Percentiles rank a stretch among this genome's conserved stretches.
Conservation (phyloP, 2,888 invertebrate genomes). For the Drosophila merina region DNA sequence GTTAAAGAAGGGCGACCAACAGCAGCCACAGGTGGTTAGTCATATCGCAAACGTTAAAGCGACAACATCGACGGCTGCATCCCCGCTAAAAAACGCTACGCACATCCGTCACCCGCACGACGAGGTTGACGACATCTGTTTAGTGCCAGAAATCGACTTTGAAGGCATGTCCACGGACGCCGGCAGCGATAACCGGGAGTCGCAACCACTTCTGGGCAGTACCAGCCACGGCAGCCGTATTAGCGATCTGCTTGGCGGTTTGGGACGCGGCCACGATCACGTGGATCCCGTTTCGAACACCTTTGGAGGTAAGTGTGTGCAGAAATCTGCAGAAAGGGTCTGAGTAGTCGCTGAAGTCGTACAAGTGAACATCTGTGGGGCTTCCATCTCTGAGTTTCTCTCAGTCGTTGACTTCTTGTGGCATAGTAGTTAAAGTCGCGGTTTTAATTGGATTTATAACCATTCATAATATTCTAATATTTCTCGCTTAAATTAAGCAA, state of each 20-base stretch:
- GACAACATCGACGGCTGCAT: slow-evolving; percentile 53
- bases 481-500: no score
- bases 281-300: slow-evolving; percentile 91
- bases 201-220: slow-evolving; percentile 95
- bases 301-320: slow-evolving; percentile 89
- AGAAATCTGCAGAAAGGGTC: not conserved
- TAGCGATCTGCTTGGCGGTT: slow-evolving; percentile 84
- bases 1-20: slow-evolving; percentile 6
- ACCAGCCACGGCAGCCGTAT: slow-evolving; percentile 89
- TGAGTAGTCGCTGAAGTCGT: slow-evolving; percentile 41
- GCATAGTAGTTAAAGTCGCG: slow-evolving; percentile 1
- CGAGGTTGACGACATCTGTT: slow-evolving; percentile 87
- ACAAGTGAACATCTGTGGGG: slow-evolving; percentile 36
- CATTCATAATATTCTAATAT: no score
- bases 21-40: slow-evolving; percentile 52
- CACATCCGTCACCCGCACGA: slow-evolving; percentile 55
- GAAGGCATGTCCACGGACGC: slow-evolving; percentile 92
- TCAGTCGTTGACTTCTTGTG: slow-evolving; percentile 9
- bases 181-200: slow-evolving; percentile 93
- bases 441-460: no score
- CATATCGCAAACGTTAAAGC: slow-evolving; percentile 51
- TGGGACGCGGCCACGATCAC: slow-evolving; percentile 87
- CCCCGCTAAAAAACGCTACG: slow-evolving; percentile 52
- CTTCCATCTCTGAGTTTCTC: slow-evolving; percentile 22
- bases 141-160: slow-evolving; percentile 93